Percentiles rank a stretch among this genome's conserved stretches.
These are phyloP conservation scores for Diadophis punctatus DNA, from an alignment of 2,113 vertebrate genomes.

Conservation along the genomic window DNA sequence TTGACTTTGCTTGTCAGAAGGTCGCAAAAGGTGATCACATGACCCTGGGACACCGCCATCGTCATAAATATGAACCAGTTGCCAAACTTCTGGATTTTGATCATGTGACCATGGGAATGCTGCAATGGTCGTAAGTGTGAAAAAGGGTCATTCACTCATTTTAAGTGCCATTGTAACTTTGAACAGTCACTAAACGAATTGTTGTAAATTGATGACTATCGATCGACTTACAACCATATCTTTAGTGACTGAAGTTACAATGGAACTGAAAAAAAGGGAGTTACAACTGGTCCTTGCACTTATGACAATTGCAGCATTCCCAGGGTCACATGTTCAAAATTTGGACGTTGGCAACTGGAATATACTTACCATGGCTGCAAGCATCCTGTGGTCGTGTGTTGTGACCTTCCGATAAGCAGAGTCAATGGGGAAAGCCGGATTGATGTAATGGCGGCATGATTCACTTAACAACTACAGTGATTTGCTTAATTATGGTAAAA, in stretches of 20 bases:
- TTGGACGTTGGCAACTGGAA: not conserved
- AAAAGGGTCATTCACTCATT: not conserved
- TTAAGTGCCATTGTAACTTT: not conserved
- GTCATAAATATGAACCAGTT: too few relatives aligned
- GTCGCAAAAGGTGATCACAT: too few relatives aligned
- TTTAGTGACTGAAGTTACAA: not conserved
- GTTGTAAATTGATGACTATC: not conserved
- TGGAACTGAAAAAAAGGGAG: not conserved
- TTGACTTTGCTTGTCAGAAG: too few relatives aligned
- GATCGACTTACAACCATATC: not conserved
- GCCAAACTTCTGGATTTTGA: too few relatives aligned
- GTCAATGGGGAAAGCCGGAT: too few relatives aligned
- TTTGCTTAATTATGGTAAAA: too few relatives aligned
- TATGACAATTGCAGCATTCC: not conserved
- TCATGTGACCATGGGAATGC: not conserved
- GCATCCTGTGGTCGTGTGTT: not conserved
- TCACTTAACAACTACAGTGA: too few relatives aligned
- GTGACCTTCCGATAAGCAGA: not conserved
- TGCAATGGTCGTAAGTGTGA: not conserved
- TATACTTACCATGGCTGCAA: not conserved
- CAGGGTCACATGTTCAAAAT: not conserved
- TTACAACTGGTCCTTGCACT: not conserved
- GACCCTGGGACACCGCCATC: too few relatives aligned
- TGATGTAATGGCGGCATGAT: too few relatives aligned
- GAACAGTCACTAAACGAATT: not conserved